A percentile compares a stretch with the other conserved stretches of the same genome.
phyloP scores from a whole-genome alignment of 1,140 invertebrate genomes.

The Drosophila kurseongensis region DNA sequence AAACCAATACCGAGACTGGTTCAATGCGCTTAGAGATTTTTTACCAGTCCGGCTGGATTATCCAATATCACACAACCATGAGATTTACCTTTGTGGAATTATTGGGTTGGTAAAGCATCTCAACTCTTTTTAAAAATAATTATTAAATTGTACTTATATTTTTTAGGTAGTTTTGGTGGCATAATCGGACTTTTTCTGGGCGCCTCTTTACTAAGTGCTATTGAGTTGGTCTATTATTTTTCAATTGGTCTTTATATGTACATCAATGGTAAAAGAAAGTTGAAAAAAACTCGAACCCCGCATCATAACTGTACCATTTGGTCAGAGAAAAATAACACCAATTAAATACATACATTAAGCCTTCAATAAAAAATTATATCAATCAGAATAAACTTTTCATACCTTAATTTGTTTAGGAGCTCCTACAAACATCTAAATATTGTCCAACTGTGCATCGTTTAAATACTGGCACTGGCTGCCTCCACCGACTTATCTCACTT shows the following conservation, averaged over 20 bases:
- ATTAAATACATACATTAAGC: slow-evolving; percentile 39
- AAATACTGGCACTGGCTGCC: slow-evolving; percentile 24
- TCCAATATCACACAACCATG: slow-evolving; percentile 67
- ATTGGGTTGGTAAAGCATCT: slow-evolving; percentile 44
- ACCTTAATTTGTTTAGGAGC: slow-evolving; percentile 15
- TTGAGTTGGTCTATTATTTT: slow-evolving; percentile 83
- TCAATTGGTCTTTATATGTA: slow-evolving; percentile 75
- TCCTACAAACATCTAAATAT: slow-evolving; percentile 52
- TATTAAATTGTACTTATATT: neutral
- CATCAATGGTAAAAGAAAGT: slow-evolving; percentile 24
- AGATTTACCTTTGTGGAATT: slow-evolving; percentile 79
- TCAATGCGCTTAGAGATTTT: slow-evolving; percentile 64
- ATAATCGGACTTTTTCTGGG: slow-evolving; percentile 84
- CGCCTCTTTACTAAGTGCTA: slow-evolving; percentile 80
- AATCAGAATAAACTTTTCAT: neutral
- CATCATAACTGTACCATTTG: slow-evolving; percentile 40
- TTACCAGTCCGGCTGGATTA: slow-evolving; percentile 62
- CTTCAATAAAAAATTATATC: slow-evolving; percentile 2
- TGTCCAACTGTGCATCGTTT: slow-evolving; percentile 67
- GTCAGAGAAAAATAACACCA: slow-evolving; percentile 54
- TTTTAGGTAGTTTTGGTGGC: slow-evolving; percentile 81
- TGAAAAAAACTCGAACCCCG: neutral
- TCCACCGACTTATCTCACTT: slow-evolving; percentile 13
- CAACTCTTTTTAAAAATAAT: neutral
- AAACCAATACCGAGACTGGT: slow-evolving; percentile 10